A percentile compares a stretch with the other conserved stretches of the same genome.
These are phyloP conservation scores for Thysanoteuthis rhombus DNA, from an alignment of 2,888 invertebrate species.

Conservation along the genomic window DNA sequence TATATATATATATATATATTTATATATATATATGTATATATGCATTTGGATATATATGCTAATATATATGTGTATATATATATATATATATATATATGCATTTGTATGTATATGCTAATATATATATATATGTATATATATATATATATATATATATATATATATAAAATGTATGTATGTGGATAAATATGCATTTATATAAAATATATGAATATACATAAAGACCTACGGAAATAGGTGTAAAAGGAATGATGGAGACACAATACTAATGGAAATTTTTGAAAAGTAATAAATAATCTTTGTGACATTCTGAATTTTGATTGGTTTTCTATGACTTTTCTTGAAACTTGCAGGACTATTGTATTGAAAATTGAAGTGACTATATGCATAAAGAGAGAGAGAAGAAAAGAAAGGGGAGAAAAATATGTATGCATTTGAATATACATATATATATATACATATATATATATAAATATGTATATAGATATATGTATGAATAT, in stretches of 20 bases:
- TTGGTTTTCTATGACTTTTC: too few relatives aligned
- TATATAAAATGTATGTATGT: neutral
- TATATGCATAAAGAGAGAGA: too few relatives aligned
- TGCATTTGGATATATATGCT: neutral
- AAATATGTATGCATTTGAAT: neutral
- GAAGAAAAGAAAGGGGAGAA: too few relatives aligned
- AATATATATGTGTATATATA: neutral
- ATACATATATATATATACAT: neutral
- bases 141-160: neutral
- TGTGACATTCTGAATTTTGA: too few relatives aligned
- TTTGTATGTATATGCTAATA: neutral
- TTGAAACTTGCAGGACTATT: too few relatives aligned
- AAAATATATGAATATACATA: neutral
- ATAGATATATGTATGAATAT: neutral
- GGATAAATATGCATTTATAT: neutral
- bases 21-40: neutral
- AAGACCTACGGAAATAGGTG: too few relatives aligned
- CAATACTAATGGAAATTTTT: too few relatives aligned
- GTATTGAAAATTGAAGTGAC: too few relatives aligned
- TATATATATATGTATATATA: neutral
- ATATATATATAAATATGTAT: constrained; percentile 13
- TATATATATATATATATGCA: neutral
- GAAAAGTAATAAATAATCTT: too few relatives aligned
- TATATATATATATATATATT: neutral
- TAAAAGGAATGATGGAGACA: too few relatives aligned